Conservation (phyloP, 2,797 vertebrate genomes). For the Galago senegalensis region DNA sequence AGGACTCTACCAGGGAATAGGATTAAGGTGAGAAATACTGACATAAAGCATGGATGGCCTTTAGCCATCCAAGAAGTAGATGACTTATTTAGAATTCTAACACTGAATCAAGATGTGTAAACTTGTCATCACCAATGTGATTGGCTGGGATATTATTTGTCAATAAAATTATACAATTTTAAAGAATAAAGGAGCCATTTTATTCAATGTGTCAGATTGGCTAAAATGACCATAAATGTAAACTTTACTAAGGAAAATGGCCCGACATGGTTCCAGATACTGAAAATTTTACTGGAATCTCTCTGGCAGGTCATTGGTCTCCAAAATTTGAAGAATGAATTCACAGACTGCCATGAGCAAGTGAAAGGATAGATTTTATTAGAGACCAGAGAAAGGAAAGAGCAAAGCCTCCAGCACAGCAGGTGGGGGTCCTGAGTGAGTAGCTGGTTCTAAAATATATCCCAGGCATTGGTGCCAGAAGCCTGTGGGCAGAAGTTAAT, state of each 20-base stretch:
- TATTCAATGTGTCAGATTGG: slow-evolving; percentile 3
- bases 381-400: too few relatives aligned
- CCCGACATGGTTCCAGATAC: slow-evolving; percentile 5
- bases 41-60: slow-evolving; percentile 9
- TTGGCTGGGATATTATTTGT: slow-evolving; percentile 43
- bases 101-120: neutral
- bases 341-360: too few relatives aligned
- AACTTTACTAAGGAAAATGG: slow-evolving; percentile 40
- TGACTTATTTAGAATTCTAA: slow-evolving; percentile 39
- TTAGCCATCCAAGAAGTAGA: slow-evolving; percentile 50
- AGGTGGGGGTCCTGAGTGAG: too few relatives aligned
- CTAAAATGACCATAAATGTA: slow-evolving; percentile 37
- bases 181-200: slow-evolving; percentile 42
- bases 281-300: neutral
- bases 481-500: too few relatives aligned
- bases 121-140: neutral
- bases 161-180: slow-evolving; percentile 37
- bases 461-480: too few relatives aligned
- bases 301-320: too few relatives aligned
- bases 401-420: too few relatives aligned
- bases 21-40: slow-evolving; percentile 25
- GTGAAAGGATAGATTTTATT: too few relatives aligned
- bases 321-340: too few relatives aligned
- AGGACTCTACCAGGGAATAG: neutral
- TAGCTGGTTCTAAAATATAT: too few relatives aligned